Percentiles rank a stretch among this genome's conserved stretches.
These are phyloP conservation scores for Acanthacorydalis orientalis DNA, from an alignment of 2,888 invertebrate species.

Conservation along the genomic window DNA sequence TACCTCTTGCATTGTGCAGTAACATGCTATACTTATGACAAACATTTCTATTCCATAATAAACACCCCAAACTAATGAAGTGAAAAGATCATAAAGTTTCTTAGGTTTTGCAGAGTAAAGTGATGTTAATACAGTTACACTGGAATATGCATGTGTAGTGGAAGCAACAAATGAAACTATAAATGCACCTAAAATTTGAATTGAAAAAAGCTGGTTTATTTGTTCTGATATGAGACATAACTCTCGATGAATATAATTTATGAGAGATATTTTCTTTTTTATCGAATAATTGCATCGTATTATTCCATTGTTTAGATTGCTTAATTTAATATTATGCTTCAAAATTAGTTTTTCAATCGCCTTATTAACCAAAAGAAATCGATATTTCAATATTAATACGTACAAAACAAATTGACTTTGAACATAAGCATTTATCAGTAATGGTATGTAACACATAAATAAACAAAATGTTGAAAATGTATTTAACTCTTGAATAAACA, in stretches of 20 bases:
- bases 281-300: background rate
- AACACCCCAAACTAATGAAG: background rate
- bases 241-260: slow-evolving; percentile 7
- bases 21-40: background rate
- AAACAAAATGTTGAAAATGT: background rate
- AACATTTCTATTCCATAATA: background rate
- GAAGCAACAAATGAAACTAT: slow-evolving; percentile 8
- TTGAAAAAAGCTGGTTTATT: slow-evolving; percentile 9
- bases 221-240: slow-evolving; percentile 9
- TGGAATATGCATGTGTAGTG: background rate
- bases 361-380: background rate
- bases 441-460: slow-evolving; percentile 1
- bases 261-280: slow-evolving; percentile 8
- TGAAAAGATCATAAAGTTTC: no score
- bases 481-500: background rate
- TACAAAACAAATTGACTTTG: background rate
- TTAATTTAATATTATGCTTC: no score
- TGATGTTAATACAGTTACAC: background rate
- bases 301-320: background rate
- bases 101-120: no score
- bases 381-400: background rate
- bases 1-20: background rate
- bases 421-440: background rate
- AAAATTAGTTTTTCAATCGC: background rate
- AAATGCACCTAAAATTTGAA: slow-evolving; percentile 10